phyloP scores from a whole-genome alignment of 2,797 vertebrate genomes.

The Tamandua tetradactyla region DNA sequence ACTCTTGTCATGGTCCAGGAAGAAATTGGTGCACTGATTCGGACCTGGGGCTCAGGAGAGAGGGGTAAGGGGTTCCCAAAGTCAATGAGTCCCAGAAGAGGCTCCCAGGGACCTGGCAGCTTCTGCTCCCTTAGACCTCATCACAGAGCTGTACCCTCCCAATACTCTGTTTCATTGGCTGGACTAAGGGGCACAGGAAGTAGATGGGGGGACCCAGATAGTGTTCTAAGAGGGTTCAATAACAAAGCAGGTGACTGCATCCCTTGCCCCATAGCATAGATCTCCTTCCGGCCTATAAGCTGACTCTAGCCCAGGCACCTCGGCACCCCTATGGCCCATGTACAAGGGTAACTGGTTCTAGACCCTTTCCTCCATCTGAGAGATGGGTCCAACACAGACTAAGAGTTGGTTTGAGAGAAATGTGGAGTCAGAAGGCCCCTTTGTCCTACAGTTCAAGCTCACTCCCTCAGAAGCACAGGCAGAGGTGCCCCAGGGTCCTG shows the following conservation, averaged over 20 bases:
- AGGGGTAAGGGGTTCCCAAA: background rate
- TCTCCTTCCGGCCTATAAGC: background rate
- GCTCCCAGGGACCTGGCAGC: background rate
- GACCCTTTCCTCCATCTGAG: background rate
- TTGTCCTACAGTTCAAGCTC: background rate
- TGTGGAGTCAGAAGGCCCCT: background rate
- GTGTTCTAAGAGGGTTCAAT: background rate
- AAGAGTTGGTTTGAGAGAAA: background rate
- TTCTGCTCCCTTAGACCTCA: background rate
- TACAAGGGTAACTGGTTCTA: background rate
- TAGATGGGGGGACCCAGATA: background rate
- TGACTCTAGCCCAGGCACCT: too few species aligned
- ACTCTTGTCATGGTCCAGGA: constrained; percentile 83
- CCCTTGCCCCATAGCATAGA: background rate
- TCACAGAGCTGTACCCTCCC: background rate
- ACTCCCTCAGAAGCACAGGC: background rate
- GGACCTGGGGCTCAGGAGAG: constrained; percentile 85
- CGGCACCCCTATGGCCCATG: too few species aligned
- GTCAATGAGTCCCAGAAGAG: background rate
- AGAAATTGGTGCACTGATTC: constrained; percentile 87
- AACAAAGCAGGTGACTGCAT: background rate
- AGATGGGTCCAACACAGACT: background rate
- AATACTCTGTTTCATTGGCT: background rate
- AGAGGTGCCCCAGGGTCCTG: background rate
- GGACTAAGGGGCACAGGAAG: background rate